Percentiles rank a stretch among this genome's conserved stretches.
Conservation (phyloP, 2,797 vertebrate genomes). For the Gymnoscopelus microlampas region DNA sequence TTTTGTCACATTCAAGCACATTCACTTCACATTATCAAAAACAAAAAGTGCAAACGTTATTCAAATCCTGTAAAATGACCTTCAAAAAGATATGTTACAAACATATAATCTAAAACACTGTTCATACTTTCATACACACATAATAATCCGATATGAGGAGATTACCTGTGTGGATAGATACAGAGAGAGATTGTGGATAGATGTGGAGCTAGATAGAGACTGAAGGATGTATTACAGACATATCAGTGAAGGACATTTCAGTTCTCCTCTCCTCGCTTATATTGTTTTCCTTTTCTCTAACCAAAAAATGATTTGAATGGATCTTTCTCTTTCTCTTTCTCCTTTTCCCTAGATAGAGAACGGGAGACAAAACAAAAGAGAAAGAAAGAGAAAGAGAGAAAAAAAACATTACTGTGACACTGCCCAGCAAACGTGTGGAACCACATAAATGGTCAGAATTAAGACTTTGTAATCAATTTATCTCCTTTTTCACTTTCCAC, state of each 20-base stretch:
- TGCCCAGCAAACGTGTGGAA: too few species aligned
- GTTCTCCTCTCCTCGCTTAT: background rate
- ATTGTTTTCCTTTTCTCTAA: background rate
- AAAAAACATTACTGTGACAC: too few species aligned
- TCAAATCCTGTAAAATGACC: constrained; percentile 13
- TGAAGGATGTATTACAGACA: constrained; percentile 3
- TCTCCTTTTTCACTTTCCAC: too few species aligned
- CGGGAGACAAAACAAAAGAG: background rate
- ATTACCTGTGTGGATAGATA: constrained; percentile 10
- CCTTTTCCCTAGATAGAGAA: constrained; percentile 54
- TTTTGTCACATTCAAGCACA: constrained; percentile 5
- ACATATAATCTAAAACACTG: background rate
- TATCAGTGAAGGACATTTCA: constrained; percentile 1
- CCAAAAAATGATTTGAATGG: constrained; percentile 47
- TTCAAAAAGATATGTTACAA: constrained; percentile 18
- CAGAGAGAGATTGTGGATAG: constrained; percentile 1
- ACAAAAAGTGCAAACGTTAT: constrained; percentile 47
- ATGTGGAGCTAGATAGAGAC: background rate
- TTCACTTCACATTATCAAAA: constrained; percentile 52
- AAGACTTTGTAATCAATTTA: too few species aligned
- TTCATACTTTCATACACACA: constrained; percentile 29
- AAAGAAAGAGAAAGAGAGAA: too few species aligned
- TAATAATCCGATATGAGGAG: constrained; percentile 32
- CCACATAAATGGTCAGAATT: too few species aligned
- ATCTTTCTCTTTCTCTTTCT: constrained; percentile 32